phyloP scores from a whole-genome alignment of 2,113 vertebrate genomes.

The Vidua macroura region DNA sequence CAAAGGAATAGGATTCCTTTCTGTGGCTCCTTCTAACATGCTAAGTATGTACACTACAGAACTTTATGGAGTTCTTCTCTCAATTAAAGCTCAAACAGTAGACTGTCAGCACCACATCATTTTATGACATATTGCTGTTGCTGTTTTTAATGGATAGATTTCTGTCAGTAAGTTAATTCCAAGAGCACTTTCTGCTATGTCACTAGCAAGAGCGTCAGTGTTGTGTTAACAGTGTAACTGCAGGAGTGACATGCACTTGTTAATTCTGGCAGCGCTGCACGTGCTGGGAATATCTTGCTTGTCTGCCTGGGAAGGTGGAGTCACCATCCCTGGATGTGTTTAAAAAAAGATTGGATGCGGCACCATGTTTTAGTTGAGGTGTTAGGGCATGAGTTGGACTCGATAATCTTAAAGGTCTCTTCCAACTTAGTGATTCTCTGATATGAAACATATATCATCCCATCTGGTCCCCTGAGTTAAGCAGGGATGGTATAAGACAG shows the following conservation, averaged over 20 bases:
- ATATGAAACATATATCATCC: not conserved
- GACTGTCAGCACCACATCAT: not conserved
- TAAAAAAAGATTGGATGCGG: not conserved
- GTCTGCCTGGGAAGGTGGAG: not conserved
- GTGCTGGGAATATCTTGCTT: not conserved
- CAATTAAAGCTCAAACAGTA: not conserved
- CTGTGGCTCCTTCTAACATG: not conserved
- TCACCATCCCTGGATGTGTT: not conserved
- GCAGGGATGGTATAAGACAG: not conserved
- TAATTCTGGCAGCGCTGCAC: not conserved
- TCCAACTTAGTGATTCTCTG: not conserved
- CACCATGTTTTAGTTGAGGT: not conserved
- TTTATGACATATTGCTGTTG: not conserved
- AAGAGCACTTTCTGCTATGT: not conserved
- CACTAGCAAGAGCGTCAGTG: not conserved
- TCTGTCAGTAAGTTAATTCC: not conserved
- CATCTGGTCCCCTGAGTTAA: not conserved
- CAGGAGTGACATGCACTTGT: not conserved
- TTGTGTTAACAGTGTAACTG: conserved; percentile 15
- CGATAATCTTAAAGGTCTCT: not conserved
- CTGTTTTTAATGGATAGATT: not conserved
- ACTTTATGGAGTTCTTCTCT: not conserved
- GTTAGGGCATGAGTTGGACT: not conserved
- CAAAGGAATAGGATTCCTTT: not conserved
- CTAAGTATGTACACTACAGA: not conserved